These are phyloP conservation scores for Sebastes minor DNA, from an alignment of 2,797 vertebrate genomes.

Conservation along the genomic window DNA sequence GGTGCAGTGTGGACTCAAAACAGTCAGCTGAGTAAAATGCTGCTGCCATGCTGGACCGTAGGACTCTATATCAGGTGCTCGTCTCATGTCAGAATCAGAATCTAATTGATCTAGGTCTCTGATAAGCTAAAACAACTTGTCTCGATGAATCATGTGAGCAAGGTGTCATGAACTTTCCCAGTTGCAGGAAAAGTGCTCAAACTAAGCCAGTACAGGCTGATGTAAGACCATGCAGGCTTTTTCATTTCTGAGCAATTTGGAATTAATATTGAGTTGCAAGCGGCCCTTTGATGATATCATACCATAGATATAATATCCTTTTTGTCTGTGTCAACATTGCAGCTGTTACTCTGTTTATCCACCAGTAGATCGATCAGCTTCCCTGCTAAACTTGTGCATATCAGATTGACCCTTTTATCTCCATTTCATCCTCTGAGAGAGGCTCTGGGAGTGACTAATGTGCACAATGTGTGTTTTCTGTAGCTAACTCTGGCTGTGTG, in stretches of 20 bases:
- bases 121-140: not conserved
- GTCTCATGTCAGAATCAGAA: conserved; percentile 4
- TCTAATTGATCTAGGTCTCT: conserved; percentile 8
- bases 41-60: not conserved
- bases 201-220: not conserved
- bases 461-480: not conserved
- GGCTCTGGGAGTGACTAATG: not conserved
- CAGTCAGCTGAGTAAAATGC: conserved; percentile 22
- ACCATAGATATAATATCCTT: not conserved
- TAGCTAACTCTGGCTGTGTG: not conserved
- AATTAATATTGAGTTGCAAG: not conserved
- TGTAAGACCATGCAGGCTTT: not conserved
- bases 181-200: not conserved
- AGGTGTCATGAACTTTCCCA: not conserved
- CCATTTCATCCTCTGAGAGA: not conserved
- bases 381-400: not conserved
- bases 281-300: not conserved
- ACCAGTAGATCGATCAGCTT: not conserved
- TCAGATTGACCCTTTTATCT: not conserved
- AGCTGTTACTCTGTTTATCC: not conserved
- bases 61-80: not conserved
- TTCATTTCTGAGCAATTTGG: not conserved
- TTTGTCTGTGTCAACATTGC: not conserved
- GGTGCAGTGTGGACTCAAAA: not conserved
- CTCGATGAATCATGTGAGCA: conserved; percentile 14